Evolutionary conservation across 35 echinoderm and acorn worm genomes (phyloP).

Genomic region (Apostichopus japonicus): DNA sequence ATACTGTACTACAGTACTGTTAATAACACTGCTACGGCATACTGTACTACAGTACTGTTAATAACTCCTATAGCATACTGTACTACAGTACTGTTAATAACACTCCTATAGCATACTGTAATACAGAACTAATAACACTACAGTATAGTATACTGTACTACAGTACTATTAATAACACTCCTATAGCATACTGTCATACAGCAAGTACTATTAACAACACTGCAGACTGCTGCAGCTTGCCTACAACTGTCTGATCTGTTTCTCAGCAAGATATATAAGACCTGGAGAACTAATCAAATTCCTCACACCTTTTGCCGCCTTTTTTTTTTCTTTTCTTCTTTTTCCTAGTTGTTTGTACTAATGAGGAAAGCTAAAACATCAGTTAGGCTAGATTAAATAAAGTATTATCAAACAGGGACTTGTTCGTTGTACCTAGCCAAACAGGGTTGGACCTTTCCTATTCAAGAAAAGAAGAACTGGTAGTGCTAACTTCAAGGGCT

Average conservation of each 20-base stretch:
- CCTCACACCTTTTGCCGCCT: neutral
- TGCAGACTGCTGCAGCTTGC: too few species aligned
- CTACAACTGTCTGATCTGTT: neutral
- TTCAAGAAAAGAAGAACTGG: neutral
- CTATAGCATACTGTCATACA: too few species aligned
- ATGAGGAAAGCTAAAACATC: neutral
- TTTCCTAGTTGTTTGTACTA: neutral
- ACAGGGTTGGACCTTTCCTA: neutral
- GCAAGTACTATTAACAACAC: too few species aligned
- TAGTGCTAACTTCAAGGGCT: neutral
- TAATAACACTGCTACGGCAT: too few species aligned
- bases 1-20: too few species aligned
- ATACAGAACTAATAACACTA: too few species aligned
- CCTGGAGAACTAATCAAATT: neutral
- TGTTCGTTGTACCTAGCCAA: neutral
- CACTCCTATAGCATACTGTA: too few species aligned
- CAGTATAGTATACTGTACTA: too few species aligned
- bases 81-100: too few species aligned
- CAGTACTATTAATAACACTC: too few species aligned
- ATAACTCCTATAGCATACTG: too few species aligned
- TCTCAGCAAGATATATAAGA: neutral
- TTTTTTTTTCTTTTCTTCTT: neutral
- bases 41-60: too few species aligned
- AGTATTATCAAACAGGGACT: neutral
- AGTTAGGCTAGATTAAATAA: neutral